phyloP scores from a whole-genome alignment of 2,113 vertebrate genomes.

The Callospermophilus lateralis region DNA sequence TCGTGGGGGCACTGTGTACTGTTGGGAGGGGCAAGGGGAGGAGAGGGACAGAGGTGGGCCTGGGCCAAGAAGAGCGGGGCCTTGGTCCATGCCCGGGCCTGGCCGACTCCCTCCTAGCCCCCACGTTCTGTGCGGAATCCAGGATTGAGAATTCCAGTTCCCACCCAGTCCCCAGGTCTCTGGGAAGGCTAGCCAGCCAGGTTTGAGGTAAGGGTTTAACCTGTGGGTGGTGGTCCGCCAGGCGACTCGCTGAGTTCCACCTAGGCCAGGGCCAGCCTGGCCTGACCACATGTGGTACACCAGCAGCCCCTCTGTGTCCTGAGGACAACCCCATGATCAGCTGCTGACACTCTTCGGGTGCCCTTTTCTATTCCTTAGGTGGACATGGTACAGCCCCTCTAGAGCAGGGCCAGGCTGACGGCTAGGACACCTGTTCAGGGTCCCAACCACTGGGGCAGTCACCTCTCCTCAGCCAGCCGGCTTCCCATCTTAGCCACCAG shows the following conservation, averaged over 20 bases:
- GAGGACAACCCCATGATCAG: not conserved
- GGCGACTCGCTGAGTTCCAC: not conserved
- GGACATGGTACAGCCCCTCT: not conserved
- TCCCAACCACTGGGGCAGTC: not conserved
- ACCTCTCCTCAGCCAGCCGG: fast-evolving
- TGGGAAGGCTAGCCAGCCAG: fast-evolving
- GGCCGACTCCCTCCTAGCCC: not conserved
- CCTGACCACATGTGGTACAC: not conserved
- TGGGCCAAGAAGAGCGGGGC: fast-evolving
- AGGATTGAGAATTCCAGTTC: not conserved
- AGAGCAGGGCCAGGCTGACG: not conserved
- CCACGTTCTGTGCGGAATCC: not conserved
- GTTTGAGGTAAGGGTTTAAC: no score
- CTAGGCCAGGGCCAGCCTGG: not conserved
- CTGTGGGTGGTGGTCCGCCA: no score
- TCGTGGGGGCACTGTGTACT: not conserved
- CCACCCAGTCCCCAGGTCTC: not conserved
- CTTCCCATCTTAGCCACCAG: not conserved
- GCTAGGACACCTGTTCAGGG: not conserved
- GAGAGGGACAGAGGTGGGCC: not conserved
- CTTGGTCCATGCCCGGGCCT: not conserved
- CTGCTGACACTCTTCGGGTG: fast-evolving
- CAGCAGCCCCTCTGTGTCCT: not conserved
- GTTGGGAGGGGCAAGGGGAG: fast-evolving
- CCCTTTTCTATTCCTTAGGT: not conserved